These are phyloP conservation scores for Caenorhabditis japonica DNA, from an alignment of 2,888 invertebrate genomes.

Conservation along the genomic window DNA sequence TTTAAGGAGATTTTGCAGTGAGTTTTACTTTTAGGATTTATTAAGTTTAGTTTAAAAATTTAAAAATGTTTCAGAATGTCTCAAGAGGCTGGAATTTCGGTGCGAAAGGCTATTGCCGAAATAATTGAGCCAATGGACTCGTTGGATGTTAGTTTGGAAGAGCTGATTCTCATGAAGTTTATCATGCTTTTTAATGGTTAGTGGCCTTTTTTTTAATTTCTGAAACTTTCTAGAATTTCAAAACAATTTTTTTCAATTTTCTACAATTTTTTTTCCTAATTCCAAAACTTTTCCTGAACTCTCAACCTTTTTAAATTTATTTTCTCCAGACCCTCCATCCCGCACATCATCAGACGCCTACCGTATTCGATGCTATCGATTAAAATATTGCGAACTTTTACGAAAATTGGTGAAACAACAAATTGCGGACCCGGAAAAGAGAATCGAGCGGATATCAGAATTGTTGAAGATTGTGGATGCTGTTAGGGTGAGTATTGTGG, in stretches of 20 bases:
- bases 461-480: conserved; percentile 30
- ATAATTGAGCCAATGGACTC: conserved; percentile 43
- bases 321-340: conserved; percentile 10
- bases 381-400: conserved; percentile 29
- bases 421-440: conserved; percentile 24
- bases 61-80: conserved; percentile 7
- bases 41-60: too few relatives aligned
- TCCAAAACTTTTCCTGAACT: background rate
- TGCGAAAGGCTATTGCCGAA: conserved; percentile 13
- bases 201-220: background rate
- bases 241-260: background rate
- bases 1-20: conserved; percentile 21
- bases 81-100: background rate
- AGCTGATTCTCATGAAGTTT: conserved; percentile 25
- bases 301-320: too few relatives aligned
- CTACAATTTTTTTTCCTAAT: background rate
- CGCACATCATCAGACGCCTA: conserved; percentile 2
- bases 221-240: background rate
- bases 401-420: conserved; percentile 19
- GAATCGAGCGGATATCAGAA: conserved; percentile 15
- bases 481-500: conserved; percentile 13
- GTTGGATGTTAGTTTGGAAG: conserved; percentile 23
- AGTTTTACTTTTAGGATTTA: conserved; percentile 2
- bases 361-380: conserved; percentile 30
- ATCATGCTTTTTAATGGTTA: conserved; percentile 37